Base-by-base conservation (phyloP, 53 echinoderm and acorn worm species). In the Holothuria scabra region DNA sequence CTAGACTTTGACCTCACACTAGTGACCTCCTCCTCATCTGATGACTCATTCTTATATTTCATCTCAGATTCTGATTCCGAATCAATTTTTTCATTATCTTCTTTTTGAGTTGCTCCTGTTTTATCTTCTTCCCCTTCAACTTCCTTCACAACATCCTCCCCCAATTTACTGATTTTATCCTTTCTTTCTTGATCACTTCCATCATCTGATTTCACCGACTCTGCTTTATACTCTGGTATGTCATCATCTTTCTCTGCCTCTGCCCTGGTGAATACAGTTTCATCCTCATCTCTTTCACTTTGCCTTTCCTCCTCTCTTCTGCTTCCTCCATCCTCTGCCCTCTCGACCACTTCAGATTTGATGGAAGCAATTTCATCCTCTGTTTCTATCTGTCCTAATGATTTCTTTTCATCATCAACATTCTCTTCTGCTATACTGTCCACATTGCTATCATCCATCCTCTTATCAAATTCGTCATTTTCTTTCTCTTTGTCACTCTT, bases 1-100 rank as follows among this genome's bases (percentile, higher is more conserved):
- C 59, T 56, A 4, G 76, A 76, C 57, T 56, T 76, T 76, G 76
- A 76, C 57, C 76, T 55, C 16, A 76, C 56, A 19, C 76, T 76
- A 8, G 76, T 76, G 18, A 55, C 29, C 28, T 56, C 56, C 57
- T 76, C 76, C 56, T 76, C 76, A 55, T 76, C 76, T 2, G 76
- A 76, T 55, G 76, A 76, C 28, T 24, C 76, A 26, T 29, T 29
- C 25, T 29, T 29, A 12, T 44, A 28, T 28, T 75, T 75, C 23
- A 75, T 12, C 52, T 75, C 75, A 75, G 49, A 75, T 28, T 75
- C 75, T 21, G 75, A 75, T 6, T 75, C 75, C 7, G 75, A 48
- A 25, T 52, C 75, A 35, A 24, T 49, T 75, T 44, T 49, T 49
- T 46, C 44, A 23, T 56, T 28, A n/a, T 75, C 23, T 28, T 38